Percentiles rank a stretch among this genome's conserved stretches.
These are phyloP conservation scores for Ictalurus furcatus DNA, from an alignment of 2,113 vertebrate genomes.

Conservation along the genomic window DNA sequence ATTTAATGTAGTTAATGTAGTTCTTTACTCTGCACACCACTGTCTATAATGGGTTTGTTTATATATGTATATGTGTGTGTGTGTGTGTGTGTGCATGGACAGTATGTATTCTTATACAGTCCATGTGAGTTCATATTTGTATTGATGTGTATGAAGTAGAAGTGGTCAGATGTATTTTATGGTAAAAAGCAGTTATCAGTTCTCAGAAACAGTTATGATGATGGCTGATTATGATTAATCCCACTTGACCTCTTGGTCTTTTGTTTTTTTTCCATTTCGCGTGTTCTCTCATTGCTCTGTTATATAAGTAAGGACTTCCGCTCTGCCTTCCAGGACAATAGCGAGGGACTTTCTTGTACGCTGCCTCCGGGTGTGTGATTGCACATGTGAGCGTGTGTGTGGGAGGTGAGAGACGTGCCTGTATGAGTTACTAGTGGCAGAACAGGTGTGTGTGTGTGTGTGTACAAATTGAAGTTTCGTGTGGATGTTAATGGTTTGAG, in stretches of 20 bases:
- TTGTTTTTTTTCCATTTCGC: conserved; percentile 21
- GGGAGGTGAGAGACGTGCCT: conserved; percentile 49
- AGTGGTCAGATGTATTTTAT: neutral
- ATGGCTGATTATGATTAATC: conserved; percentile 19
- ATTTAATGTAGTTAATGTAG: neutral
- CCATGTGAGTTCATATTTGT: neutral
- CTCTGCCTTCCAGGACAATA: conserved; percentile 51
- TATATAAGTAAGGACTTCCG: conserved; percentile 53
- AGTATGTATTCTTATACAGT: neutral
- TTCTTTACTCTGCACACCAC: neutral
- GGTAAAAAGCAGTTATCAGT: neutral
- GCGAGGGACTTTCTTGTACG: conserved; percentile 43
- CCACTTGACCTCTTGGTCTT: neutral
- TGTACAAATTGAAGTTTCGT: neutral
- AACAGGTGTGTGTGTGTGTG: conserved; percentile 42
- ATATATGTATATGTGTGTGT: neutral
- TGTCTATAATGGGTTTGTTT: neutral
- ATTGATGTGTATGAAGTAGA: conserved; percentile 2
- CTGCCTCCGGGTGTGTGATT: conserved; percentile 44
- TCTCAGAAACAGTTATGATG: conserved; percentile 11
- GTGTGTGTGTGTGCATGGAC: neutral
- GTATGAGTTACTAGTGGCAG: conserved; percentile 48
- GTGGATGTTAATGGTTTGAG: conserved; percentile 25
- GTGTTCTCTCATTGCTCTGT: conserved; percentile 38
- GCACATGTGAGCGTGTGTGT: conserved; percentile 48